Evolutionary conservation across 2,888 invertebrate species (phyloP).

Genomic region (Loripinus fragilis): DNA sequence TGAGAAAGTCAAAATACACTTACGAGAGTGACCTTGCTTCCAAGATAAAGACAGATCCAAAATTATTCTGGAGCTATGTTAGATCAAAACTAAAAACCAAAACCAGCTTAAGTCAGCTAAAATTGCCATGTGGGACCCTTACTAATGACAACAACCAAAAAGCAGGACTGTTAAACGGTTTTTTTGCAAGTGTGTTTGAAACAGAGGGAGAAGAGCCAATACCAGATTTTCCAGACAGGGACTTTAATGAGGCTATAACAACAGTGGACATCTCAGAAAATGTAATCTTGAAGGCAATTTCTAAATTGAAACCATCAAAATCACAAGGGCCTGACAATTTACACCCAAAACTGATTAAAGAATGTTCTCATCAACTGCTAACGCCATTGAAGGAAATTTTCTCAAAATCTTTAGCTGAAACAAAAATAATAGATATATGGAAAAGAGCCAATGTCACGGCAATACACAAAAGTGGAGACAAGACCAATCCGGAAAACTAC

Average conservation of each 20-base stretch:
- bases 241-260: too few species aligned
- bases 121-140: neutral
- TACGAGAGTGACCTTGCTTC: too few species aligned
- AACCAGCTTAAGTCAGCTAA: slow-evolving; percentile 13
- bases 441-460: slow-evolving; percentile 28
- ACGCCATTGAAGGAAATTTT: slow-evolving; percentile 10
- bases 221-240: slow-evolving; percentile 24
- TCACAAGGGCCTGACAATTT: slow-evolving; percentile 19
- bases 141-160: too few species aligned
- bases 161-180: slow-evolving; percentile 17
- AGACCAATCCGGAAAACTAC: slow-evolving; percentile 19
- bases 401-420: slow-evolving; percentile 14
- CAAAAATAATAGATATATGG: slow-evolving; percentile 19
- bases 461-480: slow-evolving; percentile 18
- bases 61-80: too few species aligned
- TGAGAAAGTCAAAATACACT: neutral
- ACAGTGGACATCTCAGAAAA: neutral
- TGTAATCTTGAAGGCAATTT: neutral
- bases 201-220: neutral
- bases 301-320: too few species aligned
- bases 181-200: slow-evolving; percentile 26
- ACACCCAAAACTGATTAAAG: slow-evolving; percentile 22
- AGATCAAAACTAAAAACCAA: slow-evolving; percentile 27
- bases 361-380: neutral
- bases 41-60: too few species aligned